Percentiles rank a stretch among this genome's conserved stretches.
Conservation (phyloP, 2,888 invertebrate genomes). For the Tetragonisca angustula region DNA sequence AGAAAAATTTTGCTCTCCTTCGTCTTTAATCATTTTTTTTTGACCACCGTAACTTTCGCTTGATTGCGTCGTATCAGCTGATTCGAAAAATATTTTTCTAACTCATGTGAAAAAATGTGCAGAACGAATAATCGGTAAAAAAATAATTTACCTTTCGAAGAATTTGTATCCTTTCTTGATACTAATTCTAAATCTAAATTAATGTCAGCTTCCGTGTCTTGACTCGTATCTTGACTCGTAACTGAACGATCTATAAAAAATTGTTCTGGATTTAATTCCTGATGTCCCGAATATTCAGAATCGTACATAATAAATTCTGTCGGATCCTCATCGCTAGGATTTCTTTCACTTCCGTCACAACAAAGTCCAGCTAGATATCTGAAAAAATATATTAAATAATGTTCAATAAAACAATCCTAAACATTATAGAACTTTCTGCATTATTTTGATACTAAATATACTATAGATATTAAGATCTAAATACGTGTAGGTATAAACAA, state of each 20-base stretch:
- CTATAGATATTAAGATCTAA: neutral
- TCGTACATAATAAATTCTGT: constrained; percentile 61
- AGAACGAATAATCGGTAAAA: neutral
- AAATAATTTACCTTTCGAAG: constrained; percentile 67
- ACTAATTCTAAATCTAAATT: constrained; percentile 75
- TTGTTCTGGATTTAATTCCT: constrained; percentile 36
- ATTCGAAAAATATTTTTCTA: neutral
- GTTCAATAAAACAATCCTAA: neutral
- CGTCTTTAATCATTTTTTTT: constrained; percentile 47
- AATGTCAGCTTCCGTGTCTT: constrained; percentile 76
- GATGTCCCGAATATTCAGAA: constrained; percentile 38
- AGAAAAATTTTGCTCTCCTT: constrained; percentile 7
- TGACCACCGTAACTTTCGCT: constrained; percentile 16
- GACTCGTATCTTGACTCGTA: constrained; percentile 69
- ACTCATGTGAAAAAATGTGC: neutral
- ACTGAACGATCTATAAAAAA: constrained; percentile 52
- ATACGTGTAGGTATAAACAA: neutral
- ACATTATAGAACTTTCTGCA: neutral
- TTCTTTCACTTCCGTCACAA: constrained; percentile 77
- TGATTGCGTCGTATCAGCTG: constrained; percentile 48
- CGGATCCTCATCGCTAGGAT: constrained; percentile 65
- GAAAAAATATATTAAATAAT: neutral
- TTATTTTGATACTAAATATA: neutral
- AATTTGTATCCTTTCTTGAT: constrained; percentile 71
- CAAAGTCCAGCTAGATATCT: constrained; percentile 80